These are phyloP conservation scores for Peromyscus nudipes DNA, from an alignment of 2,797 vertebrate species.

Conservation along the genomic window DNA sequence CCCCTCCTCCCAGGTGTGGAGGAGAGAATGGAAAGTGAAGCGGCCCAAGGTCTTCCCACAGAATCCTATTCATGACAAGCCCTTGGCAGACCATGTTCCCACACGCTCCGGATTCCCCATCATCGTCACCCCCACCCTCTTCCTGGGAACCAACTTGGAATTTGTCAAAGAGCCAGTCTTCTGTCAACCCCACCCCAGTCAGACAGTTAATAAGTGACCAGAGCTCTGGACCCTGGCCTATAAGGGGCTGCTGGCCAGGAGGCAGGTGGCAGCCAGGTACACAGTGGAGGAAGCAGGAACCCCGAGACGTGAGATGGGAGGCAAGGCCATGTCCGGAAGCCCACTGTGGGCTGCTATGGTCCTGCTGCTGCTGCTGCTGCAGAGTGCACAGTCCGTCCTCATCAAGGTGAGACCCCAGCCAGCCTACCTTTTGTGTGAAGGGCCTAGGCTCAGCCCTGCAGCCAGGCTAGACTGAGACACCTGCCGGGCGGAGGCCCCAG, in stretches of 20 bases:
- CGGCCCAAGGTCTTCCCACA: background rate
- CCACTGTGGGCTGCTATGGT: background rate
- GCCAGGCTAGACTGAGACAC: background rate
- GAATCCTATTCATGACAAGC: background rate
- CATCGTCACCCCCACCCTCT: background rate
- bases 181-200: conserved; percentile 72
- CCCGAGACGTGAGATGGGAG: background rate
- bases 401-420: conserved; percentile 77
- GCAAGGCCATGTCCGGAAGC: background rate
- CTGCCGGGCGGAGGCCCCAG: background rate
- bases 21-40: background rate
- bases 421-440: background rate
- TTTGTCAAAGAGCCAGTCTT: conserved; percentile 64
- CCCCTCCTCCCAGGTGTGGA: accelerated
- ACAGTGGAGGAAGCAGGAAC: background rate
- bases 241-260: conserved; percentile 61
- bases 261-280: conserved; percentile 15
- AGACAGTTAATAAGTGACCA: conserved; percentile 80
- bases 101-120: background rate
- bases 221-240: conserved; percentile 16
- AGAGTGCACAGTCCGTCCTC: conserved; percentile 70
- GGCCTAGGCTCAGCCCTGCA: background rate
- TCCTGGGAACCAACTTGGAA: conserved; percentile 29
- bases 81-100: background rate
- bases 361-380: conserved; percentile 69